Evolutionary conservation across 2,113 vertebrate genomes (phyloP).

Genomic region (Zingel zingel): DNA sequence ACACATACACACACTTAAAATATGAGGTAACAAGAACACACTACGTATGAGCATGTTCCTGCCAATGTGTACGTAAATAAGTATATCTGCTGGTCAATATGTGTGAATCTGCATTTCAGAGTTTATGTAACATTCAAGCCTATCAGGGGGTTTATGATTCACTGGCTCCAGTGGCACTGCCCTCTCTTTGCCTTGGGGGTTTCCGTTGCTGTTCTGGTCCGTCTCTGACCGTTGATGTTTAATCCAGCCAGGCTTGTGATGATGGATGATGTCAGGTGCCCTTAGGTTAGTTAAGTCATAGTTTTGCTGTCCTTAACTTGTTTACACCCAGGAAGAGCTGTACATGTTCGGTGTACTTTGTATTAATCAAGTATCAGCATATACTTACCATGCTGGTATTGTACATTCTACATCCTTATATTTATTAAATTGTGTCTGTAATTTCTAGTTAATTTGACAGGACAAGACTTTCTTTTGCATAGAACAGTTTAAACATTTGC

Average conservation of each 20-base stretch:
- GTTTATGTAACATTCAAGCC: constrained; percentile 45
- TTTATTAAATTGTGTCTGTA: too few species aligned
- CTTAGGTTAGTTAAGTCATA: constrained; percentile 5
- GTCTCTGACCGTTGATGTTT: constrained; percentile 4
- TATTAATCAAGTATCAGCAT: neutral
- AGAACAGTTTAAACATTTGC: too few species aligned
- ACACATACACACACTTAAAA: neutral
- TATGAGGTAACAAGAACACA: neutral
- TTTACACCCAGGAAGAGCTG: neutral
- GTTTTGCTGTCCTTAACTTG: neutral
- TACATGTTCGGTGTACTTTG: neutral
- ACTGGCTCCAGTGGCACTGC: constrained; percentile 3
- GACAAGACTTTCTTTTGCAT: too few species aligned
- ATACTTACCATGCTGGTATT: too few species aligned
- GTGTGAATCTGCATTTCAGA: constrained; percentile 18
- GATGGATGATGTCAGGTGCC: constrained; percentile 39
- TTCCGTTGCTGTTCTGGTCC: constrained; percentile 14
- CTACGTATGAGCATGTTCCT: neutral
- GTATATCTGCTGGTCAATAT: neutral
- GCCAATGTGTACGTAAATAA: neutral
- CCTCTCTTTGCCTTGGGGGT: constrained; percentile 40
- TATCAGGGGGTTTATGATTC: constrained; percentile 30
- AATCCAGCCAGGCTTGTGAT: constrained; percentile 27
- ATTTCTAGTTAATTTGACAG: too few species aligned
- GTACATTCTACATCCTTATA: too few species aligned